These are phyloP conservation scores for human (Homo sapiens) DNA, from an alignment of 2,113 vertebrate genomes.

Conservation along the genomic window DNA sequence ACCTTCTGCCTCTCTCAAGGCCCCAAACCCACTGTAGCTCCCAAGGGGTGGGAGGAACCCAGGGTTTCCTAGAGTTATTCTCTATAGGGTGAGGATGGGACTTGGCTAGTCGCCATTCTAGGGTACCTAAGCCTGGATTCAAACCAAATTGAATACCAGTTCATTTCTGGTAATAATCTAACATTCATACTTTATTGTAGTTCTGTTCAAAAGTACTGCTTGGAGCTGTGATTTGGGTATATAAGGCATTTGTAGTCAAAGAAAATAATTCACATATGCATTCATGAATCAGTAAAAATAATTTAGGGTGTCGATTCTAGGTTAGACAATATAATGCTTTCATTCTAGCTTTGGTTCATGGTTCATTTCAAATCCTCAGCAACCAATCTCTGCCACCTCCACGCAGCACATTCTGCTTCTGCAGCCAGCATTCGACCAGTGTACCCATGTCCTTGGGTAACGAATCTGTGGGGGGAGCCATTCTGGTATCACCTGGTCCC, in stretches of 20 bases:
- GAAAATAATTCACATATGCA: constrained; percentile 5
- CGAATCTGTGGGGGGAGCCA: not conserved
- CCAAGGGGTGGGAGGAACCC: not conserved
- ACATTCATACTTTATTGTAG: not conserved
- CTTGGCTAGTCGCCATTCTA: not conserved
- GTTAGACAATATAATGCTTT: not conserved
- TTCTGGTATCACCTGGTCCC: not conserved
- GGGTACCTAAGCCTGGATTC: not conserved
- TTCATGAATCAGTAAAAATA: constrained; percentile 20
- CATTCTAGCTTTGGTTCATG: not conserved
- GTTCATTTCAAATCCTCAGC: constrained; percentile 16
- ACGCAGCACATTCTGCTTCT: not conserved
- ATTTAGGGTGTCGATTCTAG: constrained; percentile 23
- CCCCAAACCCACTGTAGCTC: not conserved
- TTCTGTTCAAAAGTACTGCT: not conserved
- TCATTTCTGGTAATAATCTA: constrained; percentile 28
- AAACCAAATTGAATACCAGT: constrained; percentile 19
- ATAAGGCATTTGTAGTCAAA: constrained; percentile 2
- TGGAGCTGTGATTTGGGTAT: not conserved
- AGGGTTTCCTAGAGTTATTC: not conserved
- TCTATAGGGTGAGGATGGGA: not conserved
- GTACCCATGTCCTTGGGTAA: not conserved
- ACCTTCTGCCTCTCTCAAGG: not conserved
- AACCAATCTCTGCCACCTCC: not conserved
- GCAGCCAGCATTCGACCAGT: not conserved